phyloP scores from a whole-genome alignment of 2,797 vertebrate genomes.

The Monodelphis domestica region DNA sequence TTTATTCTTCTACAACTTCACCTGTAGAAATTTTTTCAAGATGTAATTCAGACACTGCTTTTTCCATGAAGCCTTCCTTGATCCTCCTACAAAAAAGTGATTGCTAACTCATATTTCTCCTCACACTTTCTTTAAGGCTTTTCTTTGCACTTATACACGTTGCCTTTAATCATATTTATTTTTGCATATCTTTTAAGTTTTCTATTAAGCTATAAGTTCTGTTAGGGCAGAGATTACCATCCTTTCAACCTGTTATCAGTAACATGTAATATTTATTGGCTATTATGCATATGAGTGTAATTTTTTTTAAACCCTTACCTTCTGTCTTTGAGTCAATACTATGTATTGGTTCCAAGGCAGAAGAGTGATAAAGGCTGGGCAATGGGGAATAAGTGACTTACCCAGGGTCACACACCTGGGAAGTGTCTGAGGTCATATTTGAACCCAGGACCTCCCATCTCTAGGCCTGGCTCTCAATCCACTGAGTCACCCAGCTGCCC shows the following conservation, averaged over 20 bases:
- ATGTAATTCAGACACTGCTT: background rate
- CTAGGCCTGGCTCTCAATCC: too few relatives aligned
- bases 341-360: too few relatives aligned
- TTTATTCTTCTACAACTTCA: background rate
- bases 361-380: too few relatives aligned
- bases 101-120: background rate
- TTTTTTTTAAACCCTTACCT: too few relatives aligned
- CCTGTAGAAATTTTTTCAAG: background rate
- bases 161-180: background rate
- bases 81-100: background rate
- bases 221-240: background rate
- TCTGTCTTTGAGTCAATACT: too few relatives aligned
- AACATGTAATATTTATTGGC: too few relatives aligned
- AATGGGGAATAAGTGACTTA: too few relatives aligned
- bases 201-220: background rate
- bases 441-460: too few relatives aligned
- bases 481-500: too few relatives aligned
- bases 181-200: background rate
- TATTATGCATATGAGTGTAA: too few relatives aligned
- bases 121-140: background rate
- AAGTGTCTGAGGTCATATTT: too few relatives aligned
- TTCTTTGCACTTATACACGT: background rate
- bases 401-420: too few relatives aligned
- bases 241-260: background rate
- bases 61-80: background rate